Conservation (phyloP, 2,113 vertebrate genomes). For the Pelecanoides urinatrix region DNA sequence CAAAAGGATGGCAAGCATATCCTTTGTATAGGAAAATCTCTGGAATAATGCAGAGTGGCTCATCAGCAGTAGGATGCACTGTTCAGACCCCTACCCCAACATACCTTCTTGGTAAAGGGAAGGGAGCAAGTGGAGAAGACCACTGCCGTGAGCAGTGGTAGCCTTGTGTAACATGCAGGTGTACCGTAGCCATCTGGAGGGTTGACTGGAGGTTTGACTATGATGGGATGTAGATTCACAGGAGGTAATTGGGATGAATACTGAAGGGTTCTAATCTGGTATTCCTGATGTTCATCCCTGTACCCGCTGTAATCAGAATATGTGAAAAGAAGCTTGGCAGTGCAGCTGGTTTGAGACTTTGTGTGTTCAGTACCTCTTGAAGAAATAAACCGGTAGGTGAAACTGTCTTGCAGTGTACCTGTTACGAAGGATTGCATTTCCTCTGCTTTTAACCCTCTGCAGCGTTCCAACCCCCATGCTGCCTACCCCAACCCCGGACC, state of each 20-base stretch:
- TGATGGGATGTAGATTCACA: not conserved
- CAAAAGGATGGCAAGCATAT: not conserved
- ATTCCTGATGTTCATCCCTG: not conserved
- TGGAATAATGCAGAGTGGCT: not conserved
- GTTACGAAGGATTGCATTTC: not conserved
- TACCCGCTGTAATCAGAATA: not conserved
- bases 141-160: rapidly evolving
- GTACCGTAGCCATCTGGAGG: not conserved
- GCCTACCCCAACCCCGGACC: conserved; percentile 99
- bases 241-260: not conserved
- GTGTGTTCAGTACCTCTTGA: not conserved
- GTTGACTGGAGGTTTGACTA: not conserved
- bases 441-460: conserved; percentile 13
- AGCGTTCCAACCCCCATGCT: conserved; percentile 99
- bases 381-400: not conserved
- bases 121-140: not conserved
- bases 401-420: rapidly evolving
- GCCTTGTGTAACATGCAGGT: rapidly evolving
- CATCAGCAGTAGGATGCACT: not conserved
- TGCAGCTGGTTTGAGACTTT: not conserved
- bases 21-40: not conserved
- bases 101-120: not conserved
- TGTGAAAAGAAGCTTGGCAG: not conserved
- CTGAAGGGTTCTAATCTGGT: not conserved
- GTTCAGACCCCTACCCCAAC: not conserved